Base-by-base conservation (phyloP, 1,140 invertebrate genomes). In the Portunus trituberculatus region DNA sequence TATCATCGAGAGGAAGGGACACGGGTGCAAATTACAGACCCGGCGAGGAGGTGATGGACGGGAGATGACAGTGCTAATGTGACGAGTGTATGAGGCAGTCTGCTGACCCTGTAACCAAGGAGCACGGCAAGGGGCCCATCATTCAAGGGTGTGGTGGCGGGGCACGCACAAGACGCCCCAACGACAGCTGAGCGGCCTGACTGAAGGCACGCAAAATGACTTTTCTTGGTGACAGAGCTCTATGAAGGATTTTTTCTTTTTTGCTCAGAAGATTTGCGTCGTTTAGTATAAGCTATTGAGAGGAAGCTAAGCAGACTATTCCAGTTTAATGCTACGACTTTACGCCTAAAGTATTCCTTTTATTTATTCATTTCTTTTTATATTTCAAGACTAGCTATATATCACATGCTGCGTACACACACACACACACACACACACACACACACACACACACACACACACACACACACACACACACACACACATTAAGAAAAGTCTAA, bases 371-470 rank as follows among this genome's bases (percentile, higher is more conserved):
- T 39, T 39, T 39, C n/a, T 39, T 39, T 39, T 14, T 10, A 59
- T 59, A 59, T 10, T 59, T 20, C 52, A 14, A 10, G 52, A 20
- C 52, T 59, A 14, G 52, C 16, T 59, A 59, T 59, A 59, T 59
- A 59, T 59, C 52, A 20, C 16, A 59, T 10, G 39, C 3, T 29
- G 39, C 86, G 20, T 32, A 88, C 86, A 88, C 86, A 88, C 31
- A 88, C 86, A 88, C 86, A 88, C 86, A 32, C 86, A 88, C 86
- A 88, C 86, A 88, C 86, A 88, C 86, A 88, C 86, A 88, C 86
- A 88, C 86, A 88, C 86, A 88, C 86, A 88, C 86, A 88, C 86
- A 88, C 86, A 88, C 86, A 88, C 86, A 88, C 86, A 88, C 86
- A 88, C 86, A 88, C 86, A 88, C 86, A 88, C 86, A 88, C 86